Conservation (phyloP, 2,888 invertebrate species). For the Ischnus inquisitorius region DNA sequence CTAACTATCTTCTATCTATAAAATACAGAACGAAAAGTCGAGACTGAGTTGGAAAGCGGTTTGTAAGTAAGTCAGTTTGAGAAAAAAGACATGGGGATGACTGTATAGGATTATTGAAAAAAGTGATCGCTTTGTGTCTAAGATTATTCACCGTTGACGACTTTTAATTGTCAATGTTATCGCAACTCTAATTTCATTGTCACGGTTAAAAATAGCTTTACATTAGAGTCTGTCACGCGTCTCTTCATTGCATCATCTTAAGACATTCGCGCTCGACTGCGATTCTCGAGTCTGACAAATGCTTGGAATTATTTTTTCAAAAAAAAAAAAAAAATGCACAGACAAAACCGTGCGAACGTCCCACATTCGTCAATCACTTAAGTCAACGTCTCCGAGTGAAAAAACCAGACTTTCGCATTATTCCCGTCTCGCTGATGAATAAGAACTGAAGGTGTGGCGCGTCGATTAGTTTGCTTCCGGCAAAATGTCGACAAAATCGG, state of each 20-base stretch:
- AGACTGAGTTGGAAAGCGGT: too few relatives aligned
- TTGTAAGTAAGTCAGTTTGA: too few relatives aligned
- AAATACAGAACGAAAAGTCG: too few relatives aligned
- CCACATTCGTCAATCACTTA: conserved; percentile 37
- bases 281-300: conserved; percentile 37
- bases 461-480: too few relatives aligned
- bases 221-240: not conserved
- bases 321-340: not conserved
- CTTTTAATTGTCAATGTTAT: conserved; percentile 4
- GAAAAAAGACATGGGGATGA: too few relatives aligned
- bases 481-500: too few relatives aligned
- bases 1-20: too few relatives aligned
- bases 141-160: not conserved
- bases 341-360: conserved; percentile 30
- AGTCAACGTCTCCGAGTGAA: not conserved
- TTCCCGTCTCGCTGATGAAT: conserved; percentile 25
- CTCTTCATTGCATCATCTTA: not conserved
- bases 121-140: not conserved
- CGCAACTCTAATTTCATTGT: conserved; percentile 21
- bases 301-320: conserved; percentile 39
- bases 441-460: not conserved
- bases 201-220: conserved; percentile 26
- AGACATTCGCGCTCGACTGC: not conserved
- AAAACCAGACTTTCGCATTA: not conserved
- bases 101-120: not conserved